Conservation (phyloP, 2,888 invertebrate species). For the Cerastis leucographa region DNA sequence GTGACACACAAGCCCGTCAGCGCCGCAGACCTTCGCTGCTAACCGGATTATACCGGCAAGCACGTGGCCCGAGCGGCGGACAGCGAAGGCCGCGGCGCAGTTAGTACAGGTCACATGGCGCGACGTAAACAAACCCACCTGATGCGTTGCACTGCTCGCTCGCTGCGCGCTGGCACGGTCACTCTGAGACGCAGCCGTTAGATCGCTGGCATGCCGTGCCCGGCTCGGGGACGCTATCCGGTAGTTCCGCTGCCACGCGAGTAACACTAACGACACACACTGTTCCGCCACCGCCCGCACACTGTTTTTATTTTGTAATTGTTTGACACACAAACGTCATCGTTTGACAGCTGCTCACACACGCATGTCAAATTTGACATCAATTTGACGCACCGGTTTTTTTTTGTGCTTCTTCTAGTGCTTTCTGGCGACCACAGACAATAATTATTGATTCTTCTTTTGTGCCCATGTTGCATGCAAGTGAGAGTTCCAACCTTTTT, state of each 20-base stretch:
- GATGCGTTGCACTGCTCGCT: slow-evolving; percentile 65
- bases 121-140: slow-evolving; percentile 80
- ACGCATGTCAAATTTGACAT: slow-evolving; percentile 31
- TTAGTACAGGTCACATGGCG: slow-evolving; percentile 75
- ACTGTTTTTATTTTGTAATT: slow-evolving; percentile 73
- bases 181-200: slow-evolving; percentile 34
- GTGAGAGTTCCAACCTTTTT: background rate
- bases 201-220: slow-evolving; percentile 53
- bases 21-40: slow-evolving; percentile 52
- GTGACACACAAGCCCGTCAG: slow-evolving; percentile 53
- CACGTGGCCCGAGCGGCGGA: slow-evolving; percentile 65
- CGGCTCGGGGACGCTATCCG: slow-evolving; percentile 36
- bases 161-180: slow-evolving; percentile 40
- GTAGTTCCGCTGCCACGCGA: slow-evolving; percentile 49
- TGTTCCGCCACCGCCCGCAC: slow-evolving; percentile 66
- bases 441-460: background rate
- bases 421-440: background rate
- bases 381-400: slow-evolving; percentile 1
- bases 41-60: slow-evolving; percentile 74
- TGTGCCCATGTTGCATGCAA: background rate
- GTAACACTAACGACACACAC: slow-evolving; percentile 40
- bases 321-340: slow-evolving; percentile 55
- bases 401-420: background rate
- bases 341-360: slow-evolving; percentile 48
- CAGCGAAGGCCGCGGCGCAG: slow-evolving; percentile 71